Percentiles rank a stretch among this genome's conserved stretches.
Conservation (phyloP, 2,797 vertebrate species). For the Xiphophorus birchmanni region DNA sequence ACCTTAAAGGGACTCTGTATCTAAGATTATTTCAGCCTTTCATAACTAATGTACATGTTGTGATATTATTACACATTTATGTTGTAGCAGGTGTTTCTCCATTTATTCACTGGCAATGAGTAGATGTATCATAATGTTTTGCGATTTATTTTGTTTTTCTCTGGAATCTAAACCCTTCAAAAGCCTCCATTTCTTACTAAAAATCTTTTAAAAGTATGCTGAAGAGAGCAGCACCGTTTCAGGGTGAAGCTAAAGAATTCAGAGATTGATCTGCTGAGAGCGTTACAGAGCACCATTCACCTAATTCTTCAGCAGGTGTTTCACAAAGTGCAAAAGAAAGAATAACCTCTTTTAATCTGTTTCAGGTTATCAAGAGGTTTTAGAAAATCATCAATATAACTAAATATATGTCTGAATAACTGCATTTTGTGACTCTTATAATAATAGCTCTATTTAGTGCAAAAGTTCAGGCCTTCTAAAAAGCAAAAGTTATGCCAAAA, state of each 20-base stretch:
- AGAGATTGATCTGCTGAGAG: background rate
- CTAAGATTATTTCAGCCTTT: background rate
- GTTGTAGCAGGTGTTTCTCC: background rate
- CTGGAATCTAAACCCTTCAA: background rate
- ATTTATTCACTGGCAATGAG: background rate
- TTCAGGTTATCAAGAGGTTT: background rate
- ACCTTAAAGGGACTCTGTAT: background rate
- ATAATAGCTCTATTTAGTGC: background rate
- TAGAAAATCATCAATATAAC: background rate
- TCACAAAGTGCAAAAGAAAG: background rate
- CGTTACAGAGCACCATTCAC: background rate
- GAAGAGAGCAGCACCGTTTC: background rate
- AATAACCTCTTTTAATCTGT: background rate
- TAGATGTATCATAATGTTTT: background rate
- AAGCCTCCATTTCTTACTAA: background rate
- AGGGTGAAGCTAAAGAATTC: background rate
- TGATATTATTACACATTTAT: background rate
- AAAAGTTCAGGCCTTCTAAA: background rate
- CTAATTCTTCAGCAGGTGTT: background rate
- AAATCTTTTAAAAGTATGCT: background rate
- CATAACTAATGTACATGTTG: background rate
- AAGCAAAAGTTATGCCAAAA: background rate
- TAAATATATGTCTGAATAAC: background rate
- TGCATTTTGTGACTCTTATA: background rate
- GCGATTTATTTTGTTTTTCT: background rate